These are phyloP conservation scores for Cephus spinipes DNA, from an alignment of 2,888 invertebrate genomes.

Conservation along the genomic window DNA sequence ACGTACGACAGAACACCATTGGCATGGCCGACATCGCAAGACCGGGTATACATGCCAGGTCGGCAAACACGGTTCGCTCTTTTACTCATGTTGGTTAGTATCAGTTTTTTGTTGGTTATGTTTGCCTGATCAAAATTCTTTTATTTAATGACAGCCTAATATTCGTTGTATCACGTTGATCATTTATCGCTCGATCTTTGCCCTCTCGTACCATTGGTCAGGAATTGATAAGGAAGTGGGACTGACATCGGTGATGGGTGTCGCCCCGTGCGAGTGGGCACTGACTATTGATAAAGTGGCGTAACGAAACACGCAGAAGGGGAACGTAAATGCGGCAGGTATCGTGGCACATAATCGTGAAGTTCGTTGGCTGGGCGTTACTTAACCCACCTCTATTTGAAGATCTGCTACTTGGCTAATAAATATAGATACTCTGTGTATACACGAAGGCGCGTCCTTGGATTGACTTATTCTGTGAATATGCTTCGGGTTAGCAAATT, in stretches of 20 bases:
- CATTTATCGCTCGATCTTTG: not conserved
- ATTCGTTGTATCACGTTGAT: not conserved
- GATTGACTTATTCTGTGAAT: not conserved
- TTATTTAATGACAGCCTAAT: not conserved
- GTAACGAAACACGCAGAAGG: not conserved
- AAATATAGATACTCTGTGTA: not conserved
- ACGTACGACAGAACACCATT: conserved; percentile 76
- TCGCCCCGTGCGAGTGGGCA: not conserved
- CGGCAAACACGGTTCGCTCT: conserved; percentile 87
- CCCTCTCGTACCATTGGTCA: not conserved
- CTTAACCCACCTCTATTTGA: not conserved
- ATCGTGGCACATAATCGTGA: not conserved
- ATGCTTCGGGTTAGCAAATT: not conserved
- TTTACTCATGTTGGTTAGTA: conserved; percentile 82
- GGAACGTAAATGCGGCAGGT: not conserved
- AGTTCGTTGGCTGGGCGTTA: not conserved
- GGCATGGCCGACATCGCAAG: conserved; percentile 76
- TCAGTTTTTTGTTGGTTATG: conserved; percentile 27
- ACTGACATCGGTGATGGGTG: not conserved
- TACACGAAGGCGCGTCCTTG: not conserved
- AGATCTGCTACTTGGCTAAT: not conserved
- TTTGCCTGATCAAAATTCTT: not conserved
- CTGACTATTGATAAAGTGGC: not conserved
- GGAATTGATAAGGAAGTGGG: not conserved
- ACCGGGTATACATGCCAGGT: conserved; percentile 77